Base-by-base conservation (phyloP, 2,113 vertebrate genomes). In the Phaethon lepturus region DNA sequence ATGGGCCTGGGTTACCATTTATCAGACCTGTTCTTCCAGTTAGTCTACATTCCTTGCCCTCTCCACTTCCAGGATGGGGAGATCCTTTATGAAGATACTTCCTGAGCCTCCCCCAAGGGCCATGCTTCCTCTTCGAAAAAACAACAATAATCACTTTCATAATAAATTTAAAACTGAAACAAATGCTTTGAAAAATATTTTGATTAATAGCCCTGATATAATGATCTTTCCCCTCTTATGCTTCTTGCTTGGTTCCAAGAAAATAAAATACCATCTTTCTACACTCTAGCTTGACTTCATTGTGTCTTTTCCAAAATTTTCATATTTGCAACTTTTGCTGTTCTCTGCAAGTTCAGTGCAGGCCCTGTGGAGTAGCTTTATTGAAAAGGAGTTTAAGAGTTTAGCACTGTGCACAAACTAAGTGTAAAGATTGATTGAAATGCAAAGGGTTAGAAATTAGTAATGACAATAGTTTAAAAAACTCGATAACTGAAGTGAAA, bases 1-100 rank as follows among this genome's bases (percentile, higher is more conserved):
- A 90, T 92, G n/a, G 85, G 62, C 75, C 90, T 25, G 58, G 56
- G 55, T 94, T 97, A 90, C 95, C 89, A 85, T 95, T 93, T 94
- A 71, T 96, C 77, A 96, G 84, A 96, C 96, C 60, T 82, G 96
- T 96, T 96, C 95, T 96, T 94, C 96, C 96, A 97, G 96, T 95
- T 87, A 68, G 89, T 85, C 93, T 79, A 56, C 96, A 97, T 96
- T 97, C 96, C 66, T 87, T 75, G 69, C 86, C 73, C 73, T 86
- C 56, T 56, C 76, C 76, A 94, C 40, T 95, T 97, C 95, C 84
- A 97, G 87, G 87, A 96, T 79, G 11, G 17, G 38, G 77, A 91
- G 81, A 94, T 90, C 60, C 35, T 96, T 93, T 67, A 82, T 33
- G 38, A 85, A 94, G 60, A 72, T 83, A 82, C 69, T 95, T 96